Evolutionary conservation across 2,888 invertebrate genomes (phyloP).

Genomic region (Tromatobia lineatoria): DNA sequence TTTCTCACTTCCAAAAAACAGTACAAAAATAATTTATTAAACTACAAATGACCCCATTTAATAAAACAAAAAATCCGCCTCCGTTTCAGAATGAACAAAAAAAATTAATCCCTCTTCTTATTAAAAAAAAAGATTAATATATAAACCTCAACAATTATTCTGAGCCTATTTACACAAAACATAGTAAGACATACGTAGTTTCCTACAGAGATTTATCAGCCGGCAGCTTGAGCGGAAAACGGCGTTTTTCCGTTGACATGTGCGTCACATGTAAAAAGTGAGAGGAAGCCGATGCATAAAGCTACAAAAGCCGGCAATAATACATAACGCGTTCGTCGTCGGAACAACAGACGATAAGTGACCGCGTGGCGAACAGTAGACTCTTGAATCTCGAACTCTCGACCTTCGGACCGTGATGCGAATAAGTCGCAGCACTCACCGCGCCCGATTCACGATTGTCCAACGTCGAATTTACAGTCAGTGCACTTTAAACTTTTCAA

Average conservation of each 20-base stretch:
- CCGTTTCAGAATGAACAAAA: too few species aligned
- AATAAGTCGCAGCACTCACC: background rate
- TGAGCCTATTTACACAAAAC: background rate
- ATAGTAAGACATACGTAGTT: background rate
- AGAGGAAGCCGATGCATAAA: background rate
- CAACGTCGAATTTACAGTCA: slow-evolving; percentile 1
- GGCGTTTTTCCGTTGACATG: background rate
- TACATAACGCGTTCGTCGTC: background rate
- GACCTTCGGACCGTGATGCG: slow-evolving; percentile 60
- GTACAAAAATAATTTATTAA: too few species aligned
- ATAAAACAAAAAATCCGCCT: too few species aligned
- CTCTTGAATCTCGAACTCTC: slow-evolving; percentile 59
- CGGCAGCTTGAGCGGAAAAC: background rate
- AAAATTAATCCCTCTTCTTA: too few species aligned
- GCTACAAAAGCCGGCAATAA: background rate
- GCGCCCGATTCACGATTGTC: background rate
- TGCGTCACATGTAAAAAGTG: background rate
- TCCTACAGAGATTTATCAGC: background rate
- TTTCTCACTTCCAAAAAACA: too few species aligned
- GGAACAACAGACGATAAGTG: slow-evolving; percentile 55
- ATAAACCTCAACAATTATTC: too few species aligned
- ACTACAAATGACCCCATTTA: too few species aligned
- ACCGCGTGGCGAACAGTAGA: slow-evolving; percentile 56
- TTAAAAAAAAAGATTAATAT: too few species aligned
- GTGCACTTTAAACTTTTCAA: slow-evolving; percentile 16